phyloP scores from a whole-genome alignment of 2,797 vertebrate genomes.

The Lagocephalus sceleratus region DNA sequence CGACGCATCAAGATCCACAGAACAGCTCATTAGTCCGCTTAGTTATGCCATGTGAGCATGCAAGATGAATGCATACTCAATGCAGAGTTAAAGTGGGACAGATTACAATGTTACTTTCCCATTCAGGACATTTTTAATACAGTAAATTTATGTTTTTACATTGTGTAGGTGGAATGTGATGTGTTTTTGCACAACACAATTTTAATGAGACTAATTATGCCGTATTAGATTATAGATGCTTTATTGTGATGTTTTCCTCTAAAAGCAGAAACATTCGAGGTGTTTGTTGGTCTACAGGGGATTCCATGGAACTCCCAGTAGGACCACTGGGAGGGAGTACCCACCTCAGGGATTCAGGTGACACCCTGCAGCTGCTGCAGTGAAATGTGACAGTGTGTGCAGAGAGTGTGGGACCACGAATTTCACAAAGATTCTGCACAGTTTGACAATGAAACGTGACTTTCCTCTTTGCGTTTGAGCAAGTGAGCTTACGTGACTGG shows the following conservation, averaged over 20 bases:
- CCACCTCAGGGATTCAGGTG: slow-evolving; percentile 2
- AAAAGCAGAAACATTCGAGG: slow-evolving; percentile 27
- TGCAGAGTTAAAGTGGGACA: too few relatives aligned
- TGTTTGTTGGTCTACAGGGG: slow-evolving; percentile 20
- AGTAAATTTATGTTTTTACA: not conserved
- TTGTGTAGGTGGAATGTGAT: slow-evolving; percentile 7
- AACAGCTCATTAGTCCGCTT: too few relatives aligned
- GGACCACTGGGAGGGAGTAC: slow-evolving; percentile 13
- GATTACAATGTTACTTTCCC: not conserved
- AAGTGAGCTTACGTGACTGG: not conserved
- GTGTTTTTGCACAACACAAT: slow-evolving; percentile 27
- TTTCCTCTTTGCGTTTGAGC: not conserved
- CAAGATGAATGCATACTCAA: too few relatives aligned
- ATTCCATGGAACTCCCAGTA: slow-evolving; percentile 25
- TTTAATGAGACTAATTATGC: slow-evolving; percentile 19
- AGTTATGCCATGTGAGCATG: too few relatives aligned
- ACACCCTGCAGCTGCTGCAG: slow-evolving; percentile 1
- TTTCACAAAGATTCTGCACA: not conserved
- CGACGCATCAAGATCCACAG: not conserved
- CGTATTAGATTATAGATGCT: too few relatives aligned
- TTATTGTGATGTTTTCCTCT: slow-evolving; percentile 24
- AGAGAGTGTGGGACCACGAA: too few relatives aligned
- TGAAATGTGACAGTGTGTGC: not conserved
- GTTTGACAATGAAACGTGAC: not conserved
- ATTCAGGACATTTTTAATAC: not conserved